A percentile compares a stretch with the other conserved stretches of the same genome.
These are phyloP conservation scores for Cosmia pyralina DNA, from an alignment of 2,888 invertebrate species.

Conservation along the genomic window DNA sequence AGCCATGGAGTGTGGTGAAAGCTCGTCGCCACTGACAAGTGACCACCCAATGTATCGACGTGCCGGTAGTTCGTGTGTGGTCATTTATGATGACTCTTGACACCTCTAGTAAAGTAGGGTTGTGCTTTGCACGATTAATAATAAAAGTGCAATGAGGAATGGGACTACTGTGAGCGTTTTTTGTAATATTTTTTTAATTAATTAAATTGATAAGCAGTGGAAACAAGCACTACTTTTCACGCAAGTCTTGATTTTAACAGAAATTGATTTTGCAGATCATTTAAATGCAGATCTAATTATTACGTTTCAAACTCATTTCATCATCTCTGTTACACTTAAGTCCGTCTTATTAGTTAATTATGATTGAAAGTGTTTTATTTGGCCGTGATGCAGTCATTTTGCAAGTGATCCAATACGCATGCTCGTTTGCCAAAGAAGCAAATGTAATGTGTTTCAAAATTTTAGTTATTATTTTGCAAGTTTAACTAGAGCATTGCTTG, in stretches of 20 bases:
- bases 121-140: neutral
- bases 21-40: conserved; percentile 5
- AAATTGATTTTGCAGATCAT: neutral
- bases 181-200: neutral
- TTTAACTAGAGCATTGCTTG: conserved; percentile 44
- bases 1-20: conserved; percentile 22
- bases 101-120: neutral
- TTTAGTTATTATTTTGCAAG: conserved; percentile 48
- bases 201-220: neutral
- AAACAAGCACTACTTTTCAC: neutral
- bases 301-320: conserved; percentile 6
- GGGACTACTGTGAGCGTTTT: neutral
- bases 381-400: conserved; percentile 23
- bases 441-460: conserved; percentile 51
- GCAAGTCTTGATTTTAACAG: neutral
- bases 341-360: conserved; percentile 21
- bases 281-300: neutral
- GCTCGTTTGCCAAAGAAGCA: conserved; percentile 29
- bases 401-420: conserved; percentile 32
- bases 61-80: conserved; percentile 21
- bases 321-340: conserved; percentile 22
- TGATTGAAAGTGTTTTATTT: conserved; percentile 17
- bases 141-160: neutral
- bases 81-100: conserved; percentile 14
- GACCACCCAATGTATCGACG: conserved; percentile 15